Percentiles rank a stretch among this genome's conserved stretches.
Evolutionary conservation across 1,140 invertebrate species (phyloP).

Genomic region (Caenorhabditis inopinata): DNA sequence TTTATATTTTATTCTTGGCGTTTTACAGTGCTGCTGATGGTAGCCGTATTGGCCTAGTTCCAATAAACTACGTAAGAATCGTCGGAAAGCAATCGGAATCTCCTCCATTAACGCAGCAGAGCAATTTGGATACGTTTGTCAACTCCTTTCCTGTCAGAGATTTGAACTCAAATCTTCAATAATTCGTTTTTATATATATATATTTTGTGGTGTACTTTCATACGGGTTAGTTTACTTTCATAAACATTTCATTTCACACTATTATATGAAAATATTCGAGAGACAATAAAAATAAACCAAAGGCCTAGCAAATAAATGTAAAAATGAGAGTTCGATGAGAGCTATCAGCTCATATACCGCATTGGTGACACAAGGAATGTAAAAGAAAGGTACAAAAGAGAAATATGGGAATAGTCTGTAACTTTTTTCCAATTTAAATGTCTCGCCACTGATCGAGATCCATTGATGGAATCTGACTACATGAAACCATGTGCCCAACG

Average conservation of each 20-base stretch:
- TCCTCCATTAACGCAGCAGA: constrained; percentile 38
- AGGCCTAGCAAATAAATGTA: neutral
- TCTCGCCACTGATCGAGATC: constrained; percentile 63
- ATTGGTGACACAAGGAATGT: constrained; percentile 14
- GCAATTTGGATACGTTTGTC: constrained; percentile 12
- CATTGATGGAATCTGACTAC: constrained; percentile 64
- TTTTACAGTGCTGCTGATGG: constrained; percentile 66
- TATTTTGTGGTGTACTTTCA: neutral
- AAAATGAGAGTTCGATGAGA: constrained; percentile 1
- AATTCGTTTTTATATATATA: neutral
- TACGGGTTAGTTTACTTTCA: neutral
- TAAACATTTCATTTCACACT: neutral
- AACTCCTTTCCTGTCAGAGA: neutral
- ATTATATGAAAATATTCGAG: neutral
- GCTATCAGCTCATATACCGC: neutral
- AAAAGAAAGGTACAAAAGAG: neutral
- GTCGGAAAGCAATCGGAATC: constrained; percentile 48
- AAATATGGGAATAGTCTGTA: neutral
- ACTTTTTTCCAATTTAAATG: constrained; percentile 6
- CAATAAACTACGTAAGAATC: constrained; percentile 70
- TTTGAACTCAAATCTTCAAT: constrained; percentile 1
- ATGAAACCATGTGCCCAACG: constrained; percentile 57
- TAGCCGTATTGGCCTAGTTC: constrained; percentile 67
- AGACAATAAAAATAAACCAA: neutral
- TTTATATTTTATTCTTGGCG: neutral